phyloP scores from a whole-genome alignment of 2,797 vertebrate genomes.

The Acridotheres tristis region DNA sequence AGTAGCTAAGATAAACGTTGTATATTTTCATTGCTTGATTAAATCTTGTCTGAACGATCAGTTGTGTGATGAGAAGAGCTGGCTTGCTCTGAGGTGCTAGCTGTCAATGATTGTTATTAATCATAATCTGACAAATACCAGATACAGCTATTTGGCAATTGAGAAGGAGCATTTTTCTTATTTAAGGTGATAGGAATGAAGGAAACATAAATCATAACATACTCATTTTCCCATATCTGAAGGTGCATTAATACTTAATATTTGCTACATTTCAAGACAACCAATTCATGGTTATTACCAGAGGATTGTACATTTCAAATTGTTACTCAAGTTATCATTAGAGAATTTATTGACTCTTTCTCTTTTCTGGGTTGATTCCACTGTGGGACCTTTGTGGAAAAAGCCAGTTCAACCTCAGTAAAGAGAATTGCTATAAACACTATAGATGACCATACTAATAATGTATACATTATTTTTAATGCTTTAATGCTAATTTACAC shows the following conservation, averaged over 20 bases:
- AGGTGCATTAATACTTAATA: conserved; percentile 52
- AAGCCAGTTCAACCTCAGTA: not conserved
- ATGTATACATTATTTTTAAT: not conserved
- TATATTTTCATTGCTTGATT: conserved; percentile 38
- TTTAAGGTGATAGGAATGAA: conserved; percentile 69
- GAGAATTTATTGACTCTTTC: not conserved
- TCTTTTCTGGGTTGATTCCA: not conserved
- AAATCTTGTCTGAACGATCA: conserved; percentile 46
- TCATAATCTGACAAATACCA: conserved; percentile 61
- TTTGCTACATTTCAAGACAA: conserved; percentile 42
- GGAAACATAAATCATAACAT: conserved; percentile 67
- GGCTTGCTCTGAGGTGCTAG: conserved; percentile 33
- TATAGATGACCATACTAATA: not conserved
- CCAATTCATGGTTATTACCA: not conserved
- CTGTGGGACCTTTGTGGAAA: not conserved
- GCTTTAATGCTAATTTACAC: not conserved
- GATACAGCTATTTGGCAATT: conserved; percentile 52
- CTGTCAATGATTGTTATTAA: conserved; percentile 41
- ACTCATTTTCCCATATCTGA: conserved; percentile 35
- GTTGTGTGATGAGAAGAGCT: conserved; percentile 22
- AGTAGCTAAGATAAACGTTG: not conserved
- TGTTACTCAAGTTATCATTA: not conserved
- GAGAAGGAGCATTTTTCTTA: conserved; percentile 67
- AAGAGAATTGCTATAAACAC: not conserved
- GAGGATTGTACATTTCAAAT: not conserved